Evolutionary conservation across 2,113 vertebrate species (phyloP).

Genomic region (Laterallus jamaicensis): DNA sequence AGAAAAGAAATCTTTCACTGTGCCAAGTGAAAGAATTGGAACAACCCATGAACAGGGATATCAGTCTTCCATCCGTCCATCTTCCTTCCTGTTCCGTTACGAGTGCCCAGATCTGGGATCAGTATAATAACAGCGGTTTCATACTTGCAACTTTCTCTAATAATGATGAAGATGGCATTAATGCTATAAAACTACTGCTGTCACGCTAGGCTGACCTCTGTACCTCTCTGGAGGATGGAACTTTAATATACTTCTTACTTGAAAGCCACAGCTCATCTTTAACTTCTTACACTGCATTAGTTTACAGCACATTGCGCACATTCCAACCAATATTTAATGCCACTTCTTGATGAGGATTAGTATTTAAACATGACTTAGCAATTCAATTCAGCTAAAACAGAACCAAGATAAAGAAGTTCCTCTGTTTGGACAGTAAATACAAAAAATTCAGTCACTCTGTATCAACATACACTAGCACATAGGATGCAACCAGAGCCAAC

Average conservation of each 20-base stretch:
- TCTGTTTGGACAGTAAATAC: not conserved
- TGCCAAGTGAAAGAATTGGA: not conserved
- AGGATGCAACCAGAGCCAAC: not conserved
- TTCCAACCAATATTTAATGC: not conserved
- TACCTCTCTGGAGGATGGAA: not conserved
- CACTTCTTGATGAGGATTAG: slow-evolving; percentile 42
- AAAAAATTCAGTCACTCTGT: not conserved
- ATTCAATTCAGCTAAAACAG: slow-evolving; percentile 22
- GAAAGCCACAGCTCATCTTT: slow-evolving; percentile 27
- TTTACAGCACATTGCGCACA: slow-evolving; percentile 24
- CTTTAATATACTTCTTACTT: not conserved
- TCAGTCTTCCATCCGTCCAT: not conserved
- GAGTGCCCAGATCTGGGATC: not conserved
- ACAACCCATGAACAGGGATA: not conserved
- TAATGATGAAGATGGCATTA: slow-evolving; percentile 17
- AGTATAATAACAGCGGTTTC: not conserved
- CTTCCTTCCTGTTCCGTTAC: not conserved
- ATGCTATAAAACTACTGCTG: not conserved
- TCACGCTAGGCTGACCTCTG: not conserved
- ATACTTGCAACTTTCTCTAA: not conserved
- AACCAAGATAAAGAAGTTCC: not conserved
- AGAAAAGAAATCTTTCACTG: not conserved
- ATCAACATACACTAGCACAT: not conserved
- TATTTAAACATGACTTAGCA: slow-evolving; percentile 54
- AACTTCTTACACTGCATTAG: slow-evolving; percentile 26